These are phyloP conservation scores for Limulus polyphemus DNA, from an alignment of 2,888 invertebrate species.

Conservation along the genomic window DNA sequence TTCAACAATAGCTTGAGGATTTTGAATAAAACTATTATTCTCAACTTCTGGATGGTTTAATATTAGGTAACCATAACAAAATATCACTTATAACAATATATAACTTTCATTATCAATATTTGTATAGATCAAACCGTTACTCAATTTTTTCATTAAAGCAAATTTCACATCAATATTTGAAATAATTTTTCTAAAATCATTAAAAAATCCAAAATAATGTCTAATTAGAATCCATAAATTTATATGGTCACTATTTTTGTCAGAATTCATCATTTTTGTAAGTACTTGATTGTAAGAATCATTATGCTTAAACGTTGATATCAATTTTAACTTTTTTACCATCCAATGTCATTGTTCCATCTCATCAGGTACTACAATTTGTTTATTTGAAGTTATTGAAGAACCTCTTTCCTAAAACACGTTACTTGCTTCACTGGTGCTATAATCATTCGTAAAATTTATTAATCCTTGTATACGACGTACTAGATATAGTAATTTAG, in stretches of 20 bases:
- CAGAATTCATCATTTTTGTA: background rate
- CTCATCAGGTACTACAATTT: too few relatives aligned
- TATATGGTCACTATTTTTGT: background rate
- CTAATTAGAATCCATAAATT: background rate
- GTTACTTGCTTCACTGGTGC: background rate
- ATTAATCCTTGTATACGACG: background rate
- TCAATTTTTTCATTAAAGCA: background rate
- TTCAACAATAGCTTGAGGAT: too few relatives aligned
- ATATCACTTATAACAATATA: background rate
- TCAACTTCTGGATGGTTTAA: too few relatives aligned
- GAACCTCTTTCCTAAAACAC: too few relatives aligned
- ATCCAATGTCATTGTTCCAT: too few relatives aligned
- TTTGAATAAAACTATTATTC: too few relatives aligned
- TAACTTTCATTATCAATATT: background rate
- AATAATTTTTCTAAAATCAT: background rate
- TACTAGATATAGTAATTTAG: background rate
- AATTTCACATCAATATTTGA: background rate
- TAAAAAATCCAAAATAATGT: background rate
- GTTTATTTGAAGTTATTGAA: too few relatives aligned
- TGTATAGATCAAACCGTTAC: background rate
- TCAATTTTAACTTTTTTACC: background rate
- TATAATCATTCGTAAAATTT: conserved; percentile 1
- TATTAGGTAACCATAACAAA: too few relatives aligned
- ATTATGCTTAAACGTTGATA: background rate
- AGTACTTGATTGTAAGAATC: background rate